A percentile compares a stretch with the other conserved stretches of the same genome.
phyloP scores from a whole-genome alignment of 2,888 invertebrate species.

The Patella pellucida region DNA sequence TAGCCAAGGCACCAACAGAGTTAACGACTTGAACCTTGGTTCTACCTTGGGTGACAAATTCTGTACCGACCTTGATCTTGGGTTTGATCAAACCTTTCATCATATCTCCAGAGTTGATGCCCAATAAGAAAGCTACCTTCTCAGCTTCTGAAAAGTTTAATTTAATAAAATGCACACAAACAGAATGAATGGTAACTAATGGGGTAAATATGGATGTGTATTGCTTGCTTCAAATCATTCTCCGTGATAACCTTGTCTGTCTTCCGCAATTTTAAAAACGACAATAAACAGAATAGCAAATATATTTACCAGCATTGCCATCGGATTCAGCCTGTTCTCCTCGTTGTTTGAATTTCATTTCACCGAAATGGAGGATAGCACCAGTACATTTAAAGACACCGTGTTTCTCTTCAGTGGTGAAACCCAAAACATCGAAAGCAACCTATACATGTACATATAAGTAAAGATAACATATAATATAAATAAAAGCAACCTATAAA shows the following conservation, averaged over 20 bases:
- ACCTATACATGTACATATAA: constrained; percentile 76
- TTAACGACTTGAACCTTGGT: constrained; percentile 81
- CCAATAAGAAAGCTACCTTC: constrained; percentile 90
- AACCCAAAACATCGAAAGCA: constrained; percentile 98
- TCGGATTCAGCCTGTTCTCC: constrained; percentile 84
- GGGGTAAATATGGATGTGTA: no score
- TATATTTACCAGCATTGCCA: constrained; percentile 49
- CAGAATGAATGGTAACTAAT: no score
- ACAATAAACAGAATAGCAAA: no score
- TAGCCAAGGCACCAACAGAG: constrained; percentile 71
- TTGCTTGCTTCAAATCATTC: no score
- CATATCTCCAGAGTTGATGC: constrained; percentile 86
- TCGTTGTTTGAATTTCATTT: constrained; percentile 99
- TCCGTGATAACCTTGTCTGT: no score
- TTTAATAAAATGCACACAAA: no score
- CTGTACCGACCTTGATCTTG: constrained; percentile 95
- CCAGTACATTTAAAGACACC: constrained; percentile 97
- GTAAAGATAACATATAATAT: background rate
- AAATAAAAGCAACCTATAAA: background rate
- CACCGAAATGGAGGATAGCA: constrained; percentile 99
- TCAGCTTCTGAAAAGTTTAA: constrained; percentile 79
- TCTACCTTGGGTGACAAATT: constrained; percentile 98
- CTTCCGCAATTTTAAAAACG: no score
- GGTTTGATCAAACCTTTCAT: constrained; percentile 87
- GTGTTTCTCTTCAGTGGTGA: constrained; percentile 91